A percentile compares a stretch with the other conserved stretches of the same genome.
These are phyloP conservation scores for Phenganax marumi DNA, from an alignment of 92 coral and sea anemone genomes.

Conservation along the genomic window DNA sequence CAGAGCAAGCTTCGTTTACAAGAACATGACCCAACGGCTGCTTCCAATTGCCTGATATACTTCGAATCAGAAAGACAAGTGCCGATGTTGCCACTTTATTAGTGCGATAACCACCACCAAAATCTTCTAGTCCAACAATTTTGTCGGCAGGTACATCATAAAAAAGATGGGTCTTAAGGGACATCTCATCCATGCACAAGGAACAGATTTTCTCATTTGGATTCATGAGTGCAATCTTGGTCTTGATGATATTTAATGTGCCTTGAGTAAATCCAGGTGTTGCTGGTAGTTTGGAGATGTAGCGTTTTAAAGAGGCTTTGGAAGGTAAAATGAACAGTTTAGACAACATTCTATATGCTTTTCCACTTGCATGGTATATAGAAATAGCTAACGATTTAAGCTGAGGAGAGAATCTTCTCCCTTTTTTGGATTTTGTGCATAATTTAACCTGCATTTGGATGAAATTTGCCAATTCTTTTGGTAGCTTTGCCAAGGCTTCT, in stretches of 20 bases:
- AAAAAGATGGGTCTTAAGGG: background rate
- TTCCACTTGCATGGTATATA: conserved; percentile 14
- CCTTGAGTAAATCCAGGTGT: background rate
- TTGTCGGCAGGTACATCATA: background rate
- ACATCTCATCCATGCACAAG: background rate
- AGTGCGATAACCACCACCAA: background rate
- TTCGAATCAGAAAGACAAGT: conserved; percentile 1
- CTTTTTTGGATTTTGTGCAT: background rate
- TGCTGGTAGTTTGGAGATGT: conserved; percentile 19
- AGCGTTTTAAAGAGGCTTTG: conserved; percentile 17
- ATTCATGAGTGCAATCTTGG: background rate
- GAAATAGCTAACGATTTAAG: background rate
- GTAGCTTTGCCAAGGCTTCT: conserved; percentile 11
- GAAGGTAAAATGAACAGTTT: background rate
- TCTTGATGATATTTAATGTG: background rate
- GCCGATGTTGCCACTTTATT: conserved; percentile 17
- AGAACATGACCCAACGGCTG: background rate
- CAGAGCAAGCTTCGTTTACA: conserved; percentile 1
- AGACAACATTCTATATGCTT: background rate
- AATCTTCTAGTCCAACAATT: conserved; percentile 4
- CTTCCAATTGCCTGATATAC: background rate
- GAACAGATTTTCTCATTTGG: background rate
- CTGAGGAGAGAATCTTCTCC: conserved; percentile 6
- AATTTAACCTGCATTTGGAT: background rate
- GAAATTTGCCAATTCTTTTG: background rate